These are phyloP conservation scores for Trilocha varians DNA, from an alignment of 2,888 invertebrate species.

Conservation along the genomic window DNA sequence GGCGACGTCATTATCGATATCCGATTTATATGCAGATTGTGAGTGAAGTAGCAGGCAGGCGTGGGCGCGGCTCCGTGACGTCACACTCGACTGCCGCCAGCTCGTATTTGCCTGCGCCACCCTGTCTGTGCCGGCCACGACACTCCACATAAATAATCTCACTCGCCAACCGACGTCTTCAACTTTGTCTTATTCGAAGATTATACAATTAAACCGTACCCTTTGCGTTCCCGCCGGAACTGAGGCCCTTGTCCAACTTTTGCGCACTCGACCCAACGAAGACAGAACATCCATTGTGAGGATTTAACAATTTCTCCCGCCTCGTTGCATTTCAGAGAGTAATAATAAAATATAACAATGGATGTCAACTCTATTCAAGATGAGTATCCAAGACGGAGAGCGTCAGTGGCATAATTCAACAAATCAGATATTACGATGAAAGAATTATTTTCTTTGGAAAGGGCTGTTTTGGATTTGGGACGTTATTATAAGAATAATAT, in stretches of 20 bases:
- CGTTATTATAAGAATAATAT: slow-evolving; percentile 25
- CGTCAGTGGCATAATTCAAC: slow-evolving; percentile 58
- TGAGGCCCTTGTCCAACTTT: slow-evolving; percentile 59
- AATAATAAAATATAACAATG: slow-evolving; percentile 71
- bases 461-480: slow-evolving; percentile 34
- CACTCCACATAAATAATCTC: slow-evolving; percentile 42
- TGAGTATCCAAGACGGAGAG: slow-evolving; percentile 60
- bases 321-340: slow-evolving; percentile 63
- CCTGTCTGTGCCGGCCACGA: slow-evolving; percentile 16
- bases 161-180: slow-evolving; percentile 36
- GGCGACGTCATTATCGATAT: slow-evolving; percentile 69
- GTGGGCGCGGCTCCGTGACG: slow-evolving; percentile 33
- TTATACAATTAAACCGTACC: slow-evolving; percentile 52
- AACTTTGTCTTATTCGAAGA: slow-evolving; percentile 48
- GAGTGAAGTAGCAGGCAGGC: slow-evolving; percentile 38
- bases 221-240: slow-evolving; percentile 46
- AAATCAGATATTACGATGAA: slow-evolving; percentile 49
- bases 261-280: slow-evolving; percentile 61
- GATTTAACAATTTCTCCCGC: slow-evolving; percentile 66
- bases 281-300: slow-evolving; percentile 62
- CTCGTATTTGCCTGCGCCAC: slow-evolving; percentile 14
- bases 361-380: slow-evolving; percentile 68
- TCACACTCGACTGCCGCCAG: slow-evolving; percentile 25
- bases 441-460: slow-evolving; percentile 42
- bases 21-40: slow-evolving; percentile 74